Evolutionary conservation across 2,797 vertebrate species (phyloP).

Genomic region (Coccyzus lansbergi): DNA sequence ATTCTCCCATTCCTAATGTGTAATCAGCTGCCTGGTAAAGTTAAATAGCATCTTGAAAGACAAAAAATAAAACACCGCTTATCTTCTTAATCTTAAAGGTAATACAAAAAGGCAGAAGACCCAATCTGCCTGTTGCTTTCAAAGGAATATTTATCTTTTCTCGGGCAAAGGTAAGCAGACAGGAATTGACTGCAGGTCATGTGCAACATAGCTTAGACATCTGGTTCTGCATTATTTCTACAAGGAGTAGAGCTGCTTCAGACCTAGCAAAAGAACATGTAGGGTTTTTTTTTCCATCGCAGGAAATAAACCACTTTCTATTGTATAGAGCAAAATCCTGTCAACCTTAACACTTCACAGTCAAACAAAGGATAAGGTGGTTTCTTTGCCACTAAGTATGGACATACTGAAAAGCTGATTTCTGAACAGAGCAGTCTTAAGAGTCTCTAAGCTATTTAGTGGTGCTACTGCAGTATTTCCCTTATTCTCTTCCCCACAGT

Average conservation of each 20-base stretch:
- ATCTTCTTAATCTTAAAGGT: neutral
- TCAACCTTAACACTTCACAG: neutral
- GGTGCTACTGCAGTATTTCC: neutral
- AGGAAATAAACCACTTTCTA: neutral
- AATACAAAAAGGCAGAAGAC: neutral
- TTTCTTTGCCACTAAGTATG: neutral
- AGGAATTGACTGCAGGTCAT: neutral
- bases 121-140: neutral
- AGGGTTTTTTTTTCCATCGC: neutral
- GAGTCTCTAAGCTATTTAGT: neutral
- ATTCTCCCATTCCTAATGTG: neutral
- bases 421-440: neutral
- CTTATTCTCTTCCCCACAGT: neutral
- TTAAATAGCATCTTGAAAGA: slow-evolving; percentile 23
- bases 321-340: neutral
- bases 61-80: neutral
- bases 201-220: neutral
- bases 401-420: neutral
- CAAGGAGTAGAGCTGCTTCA: neutral
- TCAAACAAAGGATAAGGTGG: neutral
- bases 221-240: neutral
- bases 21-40: slow-evolving; percentile 20
- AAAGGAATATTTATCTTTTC: neutral
- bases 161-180: neutral
- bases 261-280: neutral